phyloP scores from a whole-genome alignment of 2,888 invertebrate species.

The Buathra laborator region DNA sequence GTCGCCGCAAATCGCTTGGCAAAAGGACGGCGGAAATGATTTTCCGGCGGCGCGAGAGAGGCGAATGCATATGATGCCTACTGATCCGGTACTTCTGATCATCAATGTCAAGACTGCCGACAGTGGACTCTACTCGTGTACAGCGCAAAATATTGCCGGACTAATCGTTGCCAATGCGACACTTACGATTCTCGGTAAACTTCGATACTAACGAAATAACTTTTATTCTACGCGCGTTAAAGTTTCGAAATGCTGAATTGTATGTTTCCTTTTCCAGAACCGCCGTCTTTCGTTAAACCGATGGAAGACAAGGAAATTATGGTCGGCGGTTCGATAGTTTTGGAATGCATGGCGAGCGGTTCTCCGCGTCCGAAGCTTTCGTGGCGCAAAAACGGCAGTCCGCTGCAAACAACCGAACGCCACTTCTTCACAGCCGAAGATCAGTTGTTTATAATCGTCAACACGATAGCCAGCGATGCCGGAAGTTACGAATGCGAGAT shows the following conservation, averaged over 20 bases:
- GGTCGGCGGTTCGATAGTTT: constrained; percentile 93
- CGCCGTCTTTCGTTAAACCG: constrained; percentile 93
- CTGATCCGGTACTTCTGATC: constrained; percentile 96
- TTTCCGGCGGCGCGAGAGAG: constrained; percentile 98
- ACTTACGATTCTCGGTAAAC: constrained; percentile 90
- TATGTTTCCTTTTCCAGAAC: constrained; percentile 87
- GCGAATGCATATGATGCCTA: constrained; percentile 96
- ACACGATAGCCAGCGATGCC: constrained; percentile 91
- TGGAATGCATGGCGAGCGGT: constrained; percentile 95
- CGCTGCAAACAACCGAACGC: constrained; percentile 91
- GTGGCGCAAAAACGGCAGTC: constrained; percentile 94
- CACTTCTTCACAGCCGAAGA: constrained; percentile 95
- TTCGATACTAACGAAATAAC: too few species aligned
- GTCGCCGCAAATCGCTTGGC: constrained; percentile 94
- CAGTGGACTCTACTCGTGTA: constrained; percentile 97
- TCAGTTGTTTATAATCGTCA: constrained; percentile 95
- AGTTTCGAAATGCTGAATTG: too few species aligned
- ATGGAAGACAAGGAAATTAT: constrained; percentile 94
- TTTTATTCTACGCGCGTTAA: too few species aligned
- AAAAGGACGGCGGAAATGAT: constrained; percentile 96
- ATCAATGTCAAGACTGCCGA: constrained; percentile 95
- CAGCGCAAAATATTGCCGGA: constrained; percentile 96
- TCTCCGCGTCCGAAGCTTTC: constrained; percentile 92
- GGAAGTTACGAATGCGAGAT: constrained; percentile 96
- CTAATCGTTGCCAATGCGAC: constrained; percentile 94